Evolutionary conservation across 2,888 invertebrate genomes (phyloP), one percentile per base, ranked within the genome.

Genomic region (Philereme vetulata): DNA sequence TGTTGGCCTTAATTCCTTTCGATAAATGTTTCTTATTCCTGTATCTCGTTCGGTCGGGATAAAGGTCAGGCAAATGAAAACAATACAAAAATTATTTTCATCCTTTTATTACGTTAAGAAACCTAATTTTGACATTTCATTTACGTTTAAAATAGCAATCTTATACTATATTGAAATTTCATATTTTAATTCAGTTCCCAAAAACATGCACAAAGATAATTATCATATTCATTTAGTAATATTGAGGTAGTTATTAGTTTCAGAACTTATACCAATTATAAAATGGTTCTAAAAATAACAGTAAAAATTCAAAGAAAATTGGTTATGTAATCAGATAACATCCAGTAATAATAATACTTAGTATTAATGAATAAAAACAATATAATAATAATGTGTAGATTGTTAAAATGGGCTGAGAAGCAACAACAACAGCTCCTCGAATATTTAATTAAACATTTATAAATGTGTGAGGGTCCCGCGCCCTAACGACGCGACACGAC

Each of bases 211-310:
- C 88, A 88, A 91, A 89, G 89, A 90, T 90, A 91, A 89, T 89
- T 87, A 90, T 90, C 85, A 88, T 88, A 89, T 88, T 86, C 86
- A 90, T 90, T 92, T 90, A 92, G 88, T 88, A 90, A 88, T 89
- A 90, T 90, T 92, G 92, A 92, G 92, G 92, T 92, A 92, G 91
- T 92, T 91, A 89, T 88, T 88, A 89, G 91, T 91, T 90, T 89
- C 88, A 86, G 87, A 91, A 92, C 90, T 91, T 91, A 92, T 87
- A 90, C 90, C 90, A 90, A 92, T 90, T 84, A 90, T 81, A 86
- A 38, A 87, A 88, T 88, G 84, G 84, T 84, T 89, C 85, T 86
- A 87, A 86, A 88, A 85, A 85, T 87, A 90, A 89, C 86, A 87
- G 84, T 81, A 76, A 74, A 77, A 85, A 82, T 80, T 83, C 74